phyloP scores from a whole-genome alignment of 2,797 vertebrate species.

The Sandelia bainsii region DNA sequence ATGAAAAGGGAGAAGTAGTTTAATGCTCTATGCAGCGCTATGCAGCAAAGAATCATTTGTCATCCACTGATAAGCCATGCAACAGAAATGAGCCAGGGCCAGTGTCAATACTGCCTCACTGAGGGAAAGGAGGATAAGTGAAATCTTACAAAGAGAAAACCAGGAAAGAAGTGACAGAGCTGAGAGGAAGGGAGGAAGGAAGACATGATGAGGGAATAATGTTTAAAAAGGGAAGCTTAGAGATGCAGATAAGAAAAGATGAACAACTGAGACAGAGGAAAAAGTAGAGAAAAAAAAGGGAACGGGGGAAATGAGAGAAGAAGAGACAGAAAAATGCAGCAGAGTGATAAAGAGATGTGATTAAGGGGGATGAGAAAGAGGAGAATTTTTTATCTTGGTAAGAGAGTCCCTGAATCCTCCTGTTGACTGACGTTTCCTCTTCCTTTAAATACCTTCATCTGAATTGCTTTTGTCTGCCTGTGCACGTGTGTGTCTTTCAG shows the following conservation, averaged over 20 bases:
- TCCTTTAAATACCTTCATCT: conserved; percentile 71
- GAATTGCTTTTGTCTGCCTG: conserved; percentile 63
- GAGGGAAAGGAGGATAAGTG: conserved; percentile 41
- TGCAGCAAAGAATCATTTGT: conserved; percentile 60
- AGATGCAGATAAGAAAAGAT: conserved; percentile 46
- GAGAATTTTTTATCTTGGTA: conserved; percentile 66
- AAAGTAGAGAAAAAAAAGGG: conserved; percentile 25
- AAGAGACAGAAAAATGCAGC: conserved; percentile 44
- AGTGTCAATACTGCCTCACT: conserved; percentile 60
- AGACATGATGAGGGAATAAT: conserved; percentile 25
- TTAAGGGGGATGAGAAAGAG: conserved; percentile 47
- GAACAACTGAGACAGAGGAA: conserved; percentile 25
- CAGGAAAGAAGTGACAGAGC: conserved; percentile 64
- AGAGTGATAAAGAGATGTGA: conserved; percentile 55
- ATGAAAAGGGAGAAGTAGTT: conserved; percentile 59
- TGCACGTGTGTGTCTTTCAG: conserved; percentile 27
- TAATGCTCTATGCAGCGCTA: conserved; percentile 33
- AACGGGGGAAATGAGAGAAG: neutral
- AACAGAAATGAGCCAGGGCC: conserved; percentile 52
- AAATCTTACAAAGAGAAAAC: conserved; percentile 50
- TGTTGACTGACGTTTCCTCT: conserved; percentile 77
- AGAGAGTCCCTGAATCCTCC: conserved; percentile 66
- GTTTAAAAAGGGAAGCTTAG: conserved; percentile 49
- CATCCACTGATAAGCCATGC: conserved; percentile 69
- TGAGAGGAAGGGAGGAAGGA: conserved; percentile 42